phyloP scores from a whole-genome alignment of 2,113 vertebrate species.

The Scartelaos histophorus region DNA sequence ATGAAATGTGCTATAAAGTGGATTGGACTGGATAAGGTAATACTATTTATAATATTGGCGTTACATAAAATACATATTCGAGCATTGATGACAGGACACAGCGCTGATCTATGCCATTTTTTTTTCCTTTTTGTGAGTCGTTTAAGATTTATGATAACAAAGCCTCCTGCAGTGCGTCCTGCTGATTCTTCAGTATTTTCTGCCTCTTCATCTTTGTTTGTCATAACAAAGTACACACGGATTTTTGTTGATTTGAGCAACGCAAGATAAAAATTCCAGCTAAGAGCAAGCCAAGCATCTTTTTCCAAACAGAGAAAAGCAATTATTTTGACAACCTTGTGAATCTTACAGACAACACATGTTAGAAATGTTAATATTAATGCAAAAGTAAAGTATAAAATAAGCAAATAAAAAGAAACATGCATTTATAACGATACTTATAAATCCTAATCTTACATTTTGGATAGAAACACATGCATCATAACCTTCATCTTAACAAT shows the following conservation, averaged over 20 bases:
- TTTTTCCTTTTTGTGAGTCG: slow-evolving; percentile 27
- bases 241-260: slow-evolving; percentile 33
- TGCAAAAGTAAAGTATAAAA: not conserved
- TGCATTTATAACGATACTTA: not conserved
- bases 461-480: not conserved
- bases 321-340: slow-evolving; percentile 43
- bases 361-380: too few relatives aligned
- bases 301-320: slow-evolving; percentile 30
- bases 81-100: too few relatives aligned
- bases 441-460: too few relatives aligned
- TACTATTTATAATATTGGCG: too few relatives aligned
- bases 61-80: not conserved
- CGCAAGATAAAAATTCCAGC: slow-evolving; percentile 16
- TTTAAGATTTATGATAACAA: slow-evolving; percentile 10
- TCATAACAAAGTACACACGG: slow-evolving; percentile 27
- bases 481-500: not conserved
- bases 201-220: slow-evolving; percentile 34
- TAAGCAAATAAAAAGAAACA: not conserved
- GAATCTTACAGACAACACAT: not conserved
- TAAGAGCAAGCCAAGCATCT: slow-evolving; percentile 41
- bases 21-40: too few relatives aligned
- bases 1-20: too few relatives aligned
- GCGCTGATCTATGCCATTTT: not conserved
- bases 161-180: not conserved
- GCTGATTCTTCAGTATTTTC: slow-evolving; percentile 40